These are phyloP conservation scores for Petromus typicus DNA, from an alignment of 2,113 vertebrate species.

Conservation along the genomic window DNA sequence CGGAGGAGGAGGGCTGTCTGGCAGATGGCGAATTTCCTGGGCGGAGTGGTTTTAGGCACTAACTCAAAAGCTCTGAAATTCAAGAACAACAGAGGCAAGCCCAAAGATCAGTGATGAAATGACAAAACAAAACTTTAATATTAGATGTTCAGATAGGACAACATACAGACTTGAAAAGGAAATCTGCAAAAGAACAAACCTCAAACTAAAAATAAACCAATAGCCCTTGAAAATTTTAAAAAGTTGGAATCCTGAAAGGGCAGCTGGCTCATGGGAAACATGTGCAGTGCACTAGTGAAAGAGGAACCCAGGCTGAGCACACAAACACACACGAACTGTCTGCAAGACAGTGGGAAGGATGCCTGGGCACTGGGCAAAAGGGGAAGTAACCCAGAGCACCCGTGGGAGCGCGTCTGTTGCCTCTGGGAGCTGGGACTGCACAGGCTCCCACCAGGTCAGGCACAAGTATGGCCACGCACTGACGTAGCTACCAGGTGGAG, in stretches of 20 bases:
- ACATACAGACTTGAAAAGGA: background rate
- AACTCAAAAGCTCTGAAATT: background rate
- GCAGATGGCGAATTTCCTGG: background rate
- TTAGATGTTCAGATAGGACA: too few relatives aligned
- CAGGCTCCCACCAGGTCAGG: background rate
- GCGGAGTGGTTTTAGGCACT: rapidly evolving
- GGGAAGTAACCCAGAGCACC: background rate
- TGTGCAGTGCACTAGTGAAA: rapidly evolving
- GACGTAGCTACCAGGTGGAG: background rate
- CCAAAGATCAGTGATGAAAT: background rate
- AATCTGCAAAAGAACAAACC: background rate
- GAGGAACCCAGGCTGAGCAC: background rate
- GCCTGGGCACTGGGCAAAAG: background rate
- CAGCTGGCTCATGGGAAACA: background rate
- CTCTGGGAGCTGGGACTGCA: background rate
- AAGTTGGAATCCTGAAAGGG: background rate
- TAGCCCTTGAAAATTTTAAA: background rate
- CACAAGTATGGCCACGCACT: rapidly evolving
- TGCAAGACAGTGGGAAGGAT: too few relatives aligned
- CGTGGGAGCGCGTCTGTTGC: too few relatives aligned
- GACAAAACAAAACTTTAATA: background rate
- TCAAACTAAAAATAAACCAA: background rate
- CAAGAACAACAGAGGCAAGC: background rate
- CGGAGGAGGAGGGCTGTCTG: background rate
- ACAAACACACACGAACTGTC: too few relatives aligned